Evolutionary conservation across 2,113 vertebrate genomes (phyloP).

Genomic region (Oceanites oceanicus): DNA sequence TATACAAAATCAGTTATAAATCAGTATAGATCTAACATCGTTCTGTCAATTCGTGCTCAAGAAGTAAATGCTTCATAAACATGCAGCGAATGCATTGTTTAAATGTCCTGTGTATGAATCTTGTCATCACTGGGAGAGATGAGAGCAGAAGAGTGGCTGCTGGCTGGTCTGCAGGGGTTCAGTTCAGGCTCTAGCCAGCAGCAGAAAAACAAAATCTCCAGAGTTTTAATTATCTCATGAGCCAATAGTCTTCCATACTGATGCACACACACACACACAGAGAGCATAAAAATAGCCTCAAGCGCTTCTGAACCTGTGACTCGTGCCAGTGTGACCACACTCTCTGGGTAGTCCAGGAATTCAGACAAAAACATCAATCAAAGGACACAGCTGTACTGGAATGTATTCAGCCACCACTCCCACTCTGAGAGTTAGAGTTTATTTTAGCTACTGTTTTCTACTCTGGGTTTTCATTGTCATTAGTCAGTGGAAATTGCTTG

Average conservation of each 20-base stretch:
- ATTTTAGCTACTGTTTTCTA: slow-evolving; percentile 54
- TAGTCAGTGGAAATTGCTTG: slow-evolving; percentile 7
- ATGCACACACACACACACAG: background rate
- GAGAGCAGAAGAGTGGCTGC: background rate
- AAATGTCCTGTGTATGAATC: background rate
- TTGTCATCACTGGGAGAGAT: background rate
- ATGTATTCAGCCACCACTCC: slow-evolving; percentile 8
- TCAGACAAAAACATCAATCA: slow-evolving; percentile 44
- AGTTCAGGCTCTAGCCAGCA: background rate
- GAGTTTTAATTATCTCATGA: background rate
- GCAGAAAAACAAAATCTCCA: background rate
- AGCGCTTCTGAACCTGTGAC: background rate
- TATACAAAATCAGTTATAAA: background rate
- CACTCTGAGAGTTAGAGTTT: slow-evolving; percentile 1
- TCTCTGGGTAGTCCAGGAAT: background rate
- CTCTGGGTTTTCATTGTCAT: background rate
- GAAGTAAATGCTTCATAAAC: background rate
- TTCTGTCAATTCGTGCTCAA: background rate
- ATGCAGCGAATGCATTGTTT: background rate
- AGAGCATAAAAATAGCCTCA: background rate
- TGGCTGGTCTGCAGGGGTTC: background rate
- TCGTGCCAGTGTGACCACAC: slow-evolving; percentile 46
- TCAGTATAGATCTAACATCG: background rate
- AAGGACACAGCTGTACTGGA: slow-evolving; percentile 21
- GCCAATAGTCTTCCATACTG: background rate